A percentile compares a stretch with the other conserved stretches of the same genome.
Evolutionary conservation across 2,888 invertebrate genomes (phyloP).

Genomic region (Drosophila yooni): DNA sequence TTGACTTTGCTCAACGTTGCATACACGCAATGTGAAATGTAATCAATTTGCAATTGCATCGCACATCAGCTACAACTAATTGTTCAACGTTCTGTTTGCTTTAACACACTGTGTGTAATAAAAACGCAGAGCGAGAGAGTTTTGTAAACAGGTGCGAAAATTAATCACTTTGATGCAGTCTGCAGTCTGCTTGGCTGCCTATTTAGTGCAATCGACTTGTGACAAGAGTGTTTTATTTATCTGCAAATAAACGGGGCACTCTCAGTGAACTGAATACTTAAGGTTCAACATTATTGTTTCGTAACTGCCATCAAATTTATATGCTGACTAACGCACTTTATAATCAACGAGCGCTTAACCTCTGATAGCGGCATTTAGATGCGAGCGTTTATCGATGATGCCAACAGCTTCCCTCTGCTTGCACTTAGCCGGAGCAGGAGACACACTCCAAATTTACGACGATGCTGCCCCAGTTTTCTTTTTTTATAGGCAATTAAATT

Average conservation of each 20-base stretch:
- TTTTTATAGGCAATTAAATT: constrained; percentile 84
- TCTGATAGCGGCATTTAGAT: constrained; percentile 66
- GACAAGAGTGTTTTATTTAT: constrained; percentile 26
- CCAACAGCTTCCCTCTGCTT: constrained; percentile 17
- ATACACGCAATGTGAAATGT: constrained; percentile 35
- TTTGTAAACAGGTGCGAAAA: constrained; percentile 18
- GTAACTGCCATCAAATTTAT: constrained; percentile 59
- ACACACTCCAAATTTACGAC: constrained; percentile 58
- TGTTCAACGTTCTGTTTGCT: constrained; percentile 12
- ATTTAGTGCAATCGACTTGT: constrained; percentile 11
- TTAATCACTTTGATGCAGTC: constrained; percentile 33
- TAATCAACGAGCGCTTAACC: constrained; percentile 67
- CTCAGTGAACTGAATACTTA: neutral
- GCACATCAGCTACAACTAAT: constrained; percentile 21
- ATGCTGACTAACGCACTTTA: constrained; percentile 74
- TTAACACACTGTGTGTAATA: constrained; percentile 31
- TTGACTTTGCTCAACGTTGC: constrained; percentile 13
- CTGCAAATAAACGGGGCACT: neutral
- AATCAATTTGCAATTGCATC: constrained; percentile 20
- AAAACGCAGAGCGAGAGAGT: constrained; percentile 16
- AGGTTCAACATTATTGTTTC: constrained; percentile 27
- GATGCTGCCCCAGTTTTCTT: constrained; percentile 52
- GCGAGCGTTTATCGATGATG: constrained; percentile 60
- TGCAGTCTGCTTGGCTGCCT: constrained; percentile 10
- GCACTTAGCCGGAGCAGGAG: neutral